Base-by-base conservation (phyloP, 1,140 invertebrate genomes). In the Oreohelix idahoensis region DNA sequence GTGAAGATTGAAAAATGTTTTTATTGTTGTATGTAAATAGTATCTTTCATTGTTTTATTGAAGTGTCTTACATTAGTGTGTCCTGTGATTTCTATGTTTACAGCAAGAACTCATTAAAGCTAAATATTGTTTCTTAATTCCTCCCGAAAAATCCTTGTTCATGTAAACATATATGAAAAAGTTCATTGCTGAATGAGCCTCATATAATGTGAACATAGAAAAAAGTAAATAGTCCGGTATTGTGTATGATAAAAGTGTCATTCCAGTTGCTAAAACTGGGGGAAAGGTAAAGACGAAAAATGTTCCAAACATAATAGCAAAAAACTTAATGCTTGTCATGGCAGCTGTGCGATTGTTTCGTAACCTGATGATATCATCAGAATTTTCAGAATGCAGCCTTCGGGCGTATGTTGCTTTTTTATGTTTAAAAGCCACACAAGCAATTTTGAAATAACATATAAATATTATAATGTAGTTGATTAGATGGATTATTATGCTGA, bases 261-360 rank as follows among this genome's bases (percentile, higher is more conserved):
- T 32, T 32, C n/a, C 29, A 32, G 63, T 66, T 29, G 17, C 17
- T 32, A 66, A 17, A 74, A 38, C 2, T 58, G 15, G 38, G 26
- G 45, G 71, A 11, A 74, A 74, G 8, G 45, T 74, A 26, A 2
- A 49, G 4, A 35, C n/a, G 26, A 39, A 38, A 74, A 74, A 42
- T 74, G n/a, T 49, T 0, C 75, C 38, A 74, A 39, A 42, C 79
- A 81, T 23, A 36, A 15, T 81, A n/a, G 26, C 45, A 13, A 38
- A 39, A 66, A 45, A 38, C n/a, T 82, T 63, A 26, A 63, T 38
- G 23, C 53, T 58, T 58, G 38, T 49, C 26, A 81, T 45, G 63
- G 63, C 63, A 13, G 63, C 29, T 8, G n/a, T 66, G 23, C 5
- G 63, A 32, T 66, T 66, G 63, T 32, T 66, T 11, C 29, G 5